A percentile compares a stretch with the other conserved stretches of the same genome.
phyloP scores from a whole-genome alignment of 2,113 vertebrate genomes.

The Cyanoderma ruficeps region DNA sequence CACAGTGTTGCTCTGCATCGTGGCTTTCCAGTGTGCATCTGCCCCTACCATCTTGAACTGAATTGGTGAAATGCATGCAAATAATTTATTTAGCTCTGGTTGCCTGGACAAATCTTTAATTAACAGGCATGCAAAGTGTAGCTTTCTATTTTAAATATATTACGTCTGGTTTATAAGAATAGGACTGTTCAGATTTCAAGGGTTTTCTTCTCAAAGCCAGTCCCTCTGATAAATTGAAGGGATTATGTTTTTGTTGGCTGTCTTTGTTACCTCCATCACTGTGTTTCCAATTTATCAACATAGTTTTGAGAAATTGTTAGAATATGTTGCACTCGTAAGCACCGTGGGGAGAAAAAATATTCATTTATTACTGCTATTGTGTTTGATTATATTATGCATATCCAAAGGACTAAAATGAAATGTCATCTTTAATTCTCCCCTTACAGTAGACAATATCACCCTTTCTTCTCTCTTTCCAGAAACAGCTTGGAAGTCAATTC shows the following conservation, averaged over 20 bases:
- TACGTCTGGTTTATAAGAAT: conserved; percentile 38
- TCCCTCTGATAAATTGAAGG: conserved; percentile 59
- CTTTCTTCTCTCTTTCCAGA: conserved; percentile 36
- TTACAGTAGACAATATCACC: conserved; percentile 35
- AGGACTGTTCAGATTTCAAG: conserved; percentile 41
- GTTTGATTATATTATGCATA: conserved; percentile 50
- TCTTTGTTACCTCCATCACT: conserved; percentile 49
- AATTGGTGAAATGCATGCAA: not conserved
- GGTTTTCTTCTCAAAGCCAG: conserved; percentile 16
- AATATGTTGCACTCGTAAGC: conserved; percentile 28
- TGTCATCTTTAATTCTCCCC: conserved; percentile 51
- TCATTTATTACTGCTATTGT: conserved; percentile 53
- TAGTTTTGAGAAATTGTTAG: conserved; percentile 18
- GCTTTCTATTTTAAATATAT: not conserved
- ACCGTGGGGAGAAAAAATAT: conserved; percentile 26
- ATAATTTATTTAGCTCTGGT: not conserved
- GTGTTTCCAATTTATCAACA: conserved; percentile 49
- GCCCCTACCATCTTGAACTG: not conserved
- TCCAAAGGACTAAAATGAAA: conserved; percentile 46
- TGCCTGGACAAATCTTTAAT: not conserved
- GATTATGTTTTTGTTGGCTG: conserved; percentile 57
- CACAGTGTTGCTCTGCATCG: not conserved
- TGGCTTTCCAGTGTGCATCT: not conserved
- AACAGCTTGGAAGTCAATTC: conserved; percentile 36
- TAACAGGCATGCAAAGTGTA: not conserved